phyloP scores from a whole-genome alignment of 2,888 invertebrate genomes.

The Caenorhabditis sp. region DNA sequence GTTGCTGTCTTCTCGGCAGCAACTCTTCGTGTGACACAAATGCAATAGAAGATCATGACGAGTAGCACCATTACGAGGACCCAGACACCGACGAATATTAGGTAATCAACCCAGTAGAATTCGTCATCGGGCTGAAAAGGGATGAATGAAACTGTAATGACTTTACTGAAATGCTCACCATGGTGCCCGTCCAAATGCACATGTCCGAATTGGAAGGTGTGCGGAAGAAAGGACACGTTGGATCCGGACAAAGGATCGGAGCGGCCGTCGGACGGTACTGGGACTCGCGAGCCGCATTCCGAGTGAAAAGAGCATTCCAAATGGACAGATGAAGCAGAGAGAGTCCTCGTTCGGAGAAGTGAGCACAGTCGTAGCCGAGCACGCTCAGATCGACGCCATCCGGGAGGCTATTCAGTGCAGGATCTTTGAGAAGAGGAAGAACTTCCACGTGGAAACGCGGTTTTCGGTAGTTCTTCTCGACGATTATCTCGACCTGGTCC shows the following conservation, averaged over 20 bases:
- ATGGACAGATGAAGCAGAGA: slow-evolving; percentile 64
- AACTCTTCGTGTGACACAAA: slow-evolving; percentile 51
- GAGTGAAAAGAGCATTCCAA: slow-evolving; percentile 65
- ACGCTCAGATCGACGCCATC: slow-evolving; percentile 62
- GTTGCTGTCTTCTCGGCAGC: slow-evolving; percentile 56
- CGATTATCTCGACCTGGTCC: slow-evolving; percentile 69
- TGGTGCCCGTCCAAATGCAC: slow-evolving; percentile 63
- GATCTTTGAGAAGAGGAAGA: slow-evolving; percentile 64
- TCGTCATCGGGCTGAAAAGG: slow-evolving; percentile 37
- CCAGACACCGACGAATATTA: slow-evolving; percentile 37
- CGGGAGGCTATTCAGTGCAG: slow-evolving; percentile 63
- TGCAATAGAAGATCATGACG: slow-evolving; percentile 45
- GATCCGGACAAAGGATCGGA: slow-evolving; percentile 64
- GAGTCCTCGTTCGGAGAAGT: slow-evolving; percentile 68
- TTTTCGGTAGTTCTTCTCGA: slow-evolving; percentile 65
- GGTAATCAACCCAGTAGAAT: slow-evolving; percentile 40
- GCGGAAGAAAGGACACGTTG: slow-evolving; percentile 67
- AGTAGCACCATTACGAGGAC: slow-evolving; percentile 54
- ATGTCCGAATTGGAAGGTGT: slow-evolving; percentile 64
- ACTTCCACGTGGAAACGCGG: slow-evolving; percentile 67
- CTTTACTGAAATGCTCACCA: slow-evolving; percentile 31
- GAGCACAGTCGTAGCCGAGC: slow-evolving; percentile 70
- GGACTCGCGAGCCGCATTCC: slow-evolving; percentile 52
- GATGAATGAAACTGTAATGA: neutral
- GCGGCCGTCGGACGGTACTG: slow-evolving; percentile 53